These are phyloP conservation scores for Netta rufina DNA, from an alignment of 2,797 vertebrate genomes.

Conservation along the genomic window DNA sequence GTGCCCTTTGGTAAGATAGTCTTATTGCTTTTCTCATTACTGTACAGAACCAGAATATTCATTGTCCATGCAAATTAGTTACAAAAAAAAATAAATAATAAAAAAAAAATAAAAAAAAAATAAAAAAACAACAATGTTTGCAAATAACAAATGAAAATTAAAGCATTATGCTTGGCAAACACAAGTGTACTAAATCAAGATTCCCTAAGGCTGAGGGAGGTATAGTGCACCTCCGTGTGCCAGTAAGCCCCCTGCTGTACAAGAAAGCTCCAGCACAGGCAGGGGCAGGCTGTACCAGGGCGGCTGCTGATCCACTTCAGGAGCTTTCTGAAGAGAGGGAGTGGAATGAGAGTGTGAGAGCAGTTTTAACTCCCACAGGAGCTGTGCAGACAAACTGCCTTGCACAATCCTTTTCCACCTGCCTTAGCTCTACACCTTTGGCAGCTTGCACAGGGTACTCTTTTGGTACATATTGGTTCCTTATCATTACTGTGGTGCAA, in stretches of 20 bases:
- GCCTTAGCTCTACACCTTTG: background rate
- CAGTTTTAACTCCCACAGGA: background rate
- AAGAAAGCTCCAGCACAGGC: background rate
- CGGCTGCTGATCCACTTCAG: background rate
- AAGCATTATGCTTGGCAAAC: background rate
- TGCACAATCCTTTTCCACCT: background rate
- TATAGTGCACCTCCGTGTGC: background rate
- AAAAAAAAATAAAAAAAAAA: background rate
- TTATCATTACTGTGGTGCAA: accelerated
- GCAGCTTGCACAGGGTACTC: accelerated
- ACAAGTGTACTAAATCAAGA: background rate
- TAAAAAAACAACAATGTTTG: background rate
- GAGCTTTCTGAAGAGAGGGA: background rate
- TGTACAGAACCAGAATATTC: background rate
- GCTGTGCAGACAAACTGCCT: background rate
- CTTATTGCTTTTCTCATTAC: slow-evolving; percentile 45
- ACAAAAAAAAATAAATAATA: background rate
- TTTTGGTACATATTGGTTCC: accelerated
- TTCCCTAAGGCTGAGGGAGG: background rate
- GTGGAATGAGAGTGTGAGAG: background rate
- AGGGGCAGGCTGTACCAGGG: background rate
- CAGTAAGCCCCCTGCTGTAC: background rate
- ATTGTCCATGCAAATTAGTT: slow-evolving; percentile 36
- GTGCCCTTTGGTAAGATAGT: slow-evolving; percentile 33
- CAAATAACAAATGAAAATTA: slow-evolving; percentile 19